Conservation (phyloP, 2,888 invertebrate species). For the Orthonychiurus folsomi region DNA sequence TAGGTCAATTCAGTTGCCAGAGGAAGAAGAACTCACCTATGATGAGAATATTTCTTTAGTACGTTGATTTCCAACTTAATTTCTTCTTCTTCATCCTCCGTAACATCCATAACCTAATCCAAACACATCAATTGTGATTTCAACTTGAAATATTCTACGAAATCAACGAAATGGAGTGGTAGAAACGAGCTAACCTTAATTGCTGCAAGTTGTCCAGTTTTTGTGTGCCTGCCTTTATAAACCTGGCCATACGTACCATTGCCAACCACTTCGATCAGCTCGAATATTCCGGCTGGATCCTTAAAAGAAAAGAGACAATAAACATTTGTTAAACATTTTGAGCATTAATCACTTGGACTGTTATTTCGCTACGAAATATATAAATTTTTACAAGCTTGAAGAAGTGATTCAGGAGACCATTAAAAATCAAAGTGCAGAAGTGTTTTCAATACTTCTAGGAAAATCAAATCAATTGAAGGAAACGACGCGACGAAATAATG, state of each 20-base stretch:
- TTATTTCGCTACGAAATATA: too few species aligned
- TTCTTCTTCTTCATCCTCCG: conserved; percentile 99
- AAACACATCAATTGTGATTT: background rate
- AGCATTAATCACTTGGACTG: too few species aligned
- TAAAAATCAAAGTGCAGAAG: too few species aligned
- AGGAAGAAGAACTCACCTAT: conserved; percentile 24
- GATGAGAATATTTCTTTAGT: conserved; percentile 61
- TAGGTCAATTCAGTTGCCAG: background rate
- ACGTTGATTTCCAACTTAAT: conserved; percentile 99
- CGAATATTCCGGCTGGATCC: conserved; percentile 99
- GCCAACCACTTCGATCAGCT: conserved; percentile 98
- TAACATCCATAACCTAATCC: conserved; percentile 82
- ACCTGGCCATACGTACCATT: conserved; percentile 99
- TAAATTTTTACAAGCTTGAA: too few species aligned
- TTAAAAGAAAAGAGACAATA: too few species aligned
- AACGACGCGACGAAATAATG: too few species aligned
- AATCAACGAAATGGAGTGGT: background rate
- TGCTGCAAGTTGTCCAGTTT: conserved; percentile 98
- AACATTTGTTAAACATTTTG: too few species aligned
- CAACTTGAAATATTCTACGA: background rate
- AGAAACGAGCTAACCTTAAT: conserved; percentile 74
- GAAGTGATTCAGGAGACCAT: too few species aligned
- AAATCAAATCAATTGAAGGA: too few species aligned
- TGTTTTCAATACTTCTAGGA: too few species aligned
- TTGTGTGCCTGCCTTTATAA: conserved; percentile 99